Percentiles rank a stretch among this genome's conserved stretches.
phyloP scores from a whole-genome alignment of 2,888 invertebrate genomes.

The Portevinia maculata region DNA sequence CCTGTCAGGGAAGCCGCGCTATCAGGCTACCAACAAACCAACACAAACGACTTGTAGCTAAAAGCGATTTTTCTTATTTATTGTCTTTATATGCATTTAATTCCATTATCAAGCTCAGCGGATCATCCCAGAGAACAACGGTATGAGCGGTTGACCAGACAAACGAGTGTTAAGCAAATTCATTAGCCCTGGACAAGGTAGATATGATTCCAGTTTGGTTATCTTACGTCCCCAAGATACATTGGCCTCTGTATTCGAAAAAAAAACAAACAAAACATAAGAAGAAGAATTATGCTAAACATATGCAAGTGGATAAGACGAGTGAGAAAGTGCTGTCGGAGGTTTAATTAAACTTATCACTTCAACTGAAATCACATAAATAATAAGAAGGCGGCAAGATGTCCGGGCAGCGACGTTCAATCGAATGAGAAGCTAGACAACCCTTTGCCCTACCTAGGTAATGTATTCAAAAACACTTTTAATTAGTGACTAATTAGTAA shows the following conservation, averaged over 20 bases:
- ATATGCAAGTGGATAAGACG: constrained; percentile 39
- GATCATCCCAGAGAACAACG: constrained; percentile 53
- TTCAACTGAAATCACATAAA: constrained; percentile 37
- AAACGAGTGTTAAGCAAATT: constrained; percentile 43
- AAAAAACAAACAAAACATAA: constrained; percentile 3
- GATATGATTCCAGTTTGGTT: constrained; percentile 50
- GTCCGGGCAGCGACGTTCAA: not conserved
- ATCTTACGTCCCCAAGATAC: constrained; percentile 28
- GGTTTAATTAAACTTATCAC: constrained; percentile 67
- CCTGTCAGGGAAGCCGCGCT: constrained; percentile 32
- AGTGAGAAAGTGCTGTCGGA: constrained; percentile 61
- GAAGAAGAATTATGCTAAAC: constrained; percentile 55
- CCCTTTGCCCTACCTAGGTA: constrained; percentile 28
- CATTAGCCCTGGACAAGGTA: constrained; percentile 32
- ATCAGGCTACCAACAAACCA: constrained; percentile 12
- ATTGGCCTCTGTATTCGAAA: constrained; percentile 26
- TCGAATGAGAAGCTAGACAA: not conserved
- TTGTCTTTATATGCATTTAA: constrained; percentile 46
- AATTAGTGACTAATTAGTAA: constrained; percentile 70
- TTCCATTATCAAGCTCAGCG: constrained; percentile 59
- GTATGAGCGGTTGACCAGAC: constrained; percentile 60
- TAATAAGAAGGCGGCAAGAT: constrained; percentile 59
- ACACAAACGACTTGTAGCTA: constrained; percentile 22
- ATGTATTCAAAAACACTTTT: constrained; percentile 61
- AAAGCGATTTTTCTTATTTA: constrained; percentile 5